Conservation (phyloP, 2,888 invertebrate genomes). For the Embidobia sp. region DNA sequence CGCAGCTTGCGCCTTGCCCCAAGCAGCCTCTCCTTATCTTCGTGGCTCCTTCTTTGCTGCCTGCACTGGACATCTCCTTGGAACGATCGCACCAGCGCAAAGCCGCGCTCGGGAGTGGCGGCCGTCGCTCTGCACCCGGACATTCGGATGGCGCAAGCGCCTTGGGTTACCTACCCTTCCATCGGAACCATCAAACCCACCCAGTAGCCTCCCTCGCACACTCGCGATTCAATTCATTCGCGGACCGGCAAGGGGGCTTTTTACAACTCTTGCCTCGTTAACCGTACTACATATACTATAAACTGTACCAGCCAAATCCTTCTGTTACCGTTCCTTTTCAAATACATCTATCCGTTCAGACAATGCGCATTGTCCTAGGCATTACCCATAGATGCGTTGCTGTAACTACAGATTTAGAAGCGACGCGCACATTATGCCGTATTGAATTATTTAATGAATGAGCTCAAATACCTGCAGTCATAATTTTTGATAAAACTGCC, state of each 20-base stretch:
- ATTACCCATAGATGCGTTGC: slow-evolving; percentile 15
- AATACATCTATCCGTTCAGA: slow-evolving; percentile 17
- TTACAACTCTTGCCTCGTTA: slow-evolving; percentile 52
- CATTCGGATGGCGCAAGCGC: slow-evolving; percentile 76
- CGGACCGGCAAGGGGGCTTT: slow-evolving; percentile 32
- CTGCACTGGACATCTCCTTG: slow-evolving; percentile 65
- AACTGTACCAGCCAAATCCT: slow-evolving; percentile 34
- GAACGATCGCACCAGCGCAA: slow-evolving; percentile 70
- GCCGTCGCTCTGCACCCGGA: slow-evolving; percentile 82
- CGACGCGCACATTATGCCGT: not conserved
- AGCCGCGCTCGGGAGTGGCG: slow-evolving; percentile 81
- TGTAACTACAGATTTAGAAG: slow-evolving; percentile 23
- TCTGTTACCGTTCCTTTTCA: slow-evolving; percentile 22
- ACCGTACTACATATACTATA: slow-evolving; percentile 32
- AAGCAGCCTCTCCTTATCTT: slow-evolving; percentile 64
- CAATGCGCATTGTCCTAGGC: slow-evolving; percentile 15
- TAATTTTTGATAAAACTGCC: slow-evolving; percentile 8
- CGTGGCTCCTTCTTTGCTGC: slow-evolving; percentile 60
- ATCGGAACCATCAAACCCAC: slow-evolving; percentile 55
- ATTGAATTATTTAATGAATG: slow-evolving; percentile 34
- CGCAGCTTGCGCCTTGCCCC: slow-evolving; percentile 59
- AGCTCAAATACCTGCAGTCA: slow-evolving; percentile 3
- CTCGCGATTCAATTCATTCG: slow-evolving; percentile 34
- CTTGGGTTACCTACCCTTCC: slow-evolving; percentile 69
- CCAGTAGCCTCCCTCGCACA: slow-evolving; percentile 47